Conservation (phyloP, 2,797 vertebrate genomes). For the Rhinogobio ventralis region DNA sequence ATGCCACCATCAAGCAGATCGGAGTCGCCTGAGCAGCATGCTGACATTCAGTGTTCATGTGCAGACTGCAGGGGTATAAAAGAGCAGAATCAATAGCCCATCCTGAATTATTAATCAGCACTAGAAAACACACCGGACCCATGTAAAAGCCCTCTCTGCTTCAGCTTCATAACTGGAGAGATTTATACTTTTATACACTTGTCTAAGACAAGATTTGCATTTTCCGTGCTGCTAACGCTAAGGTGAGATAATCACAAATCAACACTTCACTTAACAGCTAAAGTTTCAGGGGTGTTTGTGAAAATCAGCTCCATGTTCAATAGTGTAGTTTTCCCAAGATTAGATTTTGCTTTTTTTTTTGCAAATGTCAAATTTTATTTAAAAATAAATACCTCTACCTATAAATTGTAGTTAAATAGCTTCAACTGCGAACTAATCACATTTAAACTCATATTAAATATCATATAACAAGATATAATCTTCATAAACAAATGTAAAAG, state of each 20-base stretch:
- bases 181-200: background rate
- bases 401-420: background rate
- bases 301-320: background rate
- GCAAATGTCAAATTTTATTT: background rate
- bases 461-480: constrained; percentile 2
- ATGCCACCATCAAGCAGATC: constrained; percentile 54
- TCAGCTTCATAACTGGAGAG: background rate
- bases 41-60: constrained; percentile 56
- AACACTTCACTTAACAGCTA: constrained; percentile 45
- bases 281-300: constrained; percentile 32
- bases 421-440: background rate
- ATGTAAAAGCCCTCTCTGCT: constrained; percentile 22
- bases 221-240: constrained; percentile 12
- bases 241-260: constrained; percentile 52
- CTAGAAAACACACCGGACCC: constrained; percentile 56
- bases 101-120: constrained; percentile 77
- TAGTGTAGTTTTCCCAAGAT: constrained; percentile 6
- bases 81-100: constrained; percentile 69
- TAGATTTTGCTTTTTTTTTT: background rate
- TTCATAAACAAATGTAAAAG: constrained; percentile 15
- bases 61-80: constrained; percentile 66
- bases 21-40: constrained; percentile 47
- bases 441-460: background rate
- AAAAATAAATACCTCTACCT: background rate
- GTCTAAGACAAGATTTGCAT: constrained; percentile 42